Evolutionary conservation across 2,888 invertebrate species (phyloP), one percentile per base, ranked within the genome.

Genomic region (Aspidiotus rigidus): DNA sequence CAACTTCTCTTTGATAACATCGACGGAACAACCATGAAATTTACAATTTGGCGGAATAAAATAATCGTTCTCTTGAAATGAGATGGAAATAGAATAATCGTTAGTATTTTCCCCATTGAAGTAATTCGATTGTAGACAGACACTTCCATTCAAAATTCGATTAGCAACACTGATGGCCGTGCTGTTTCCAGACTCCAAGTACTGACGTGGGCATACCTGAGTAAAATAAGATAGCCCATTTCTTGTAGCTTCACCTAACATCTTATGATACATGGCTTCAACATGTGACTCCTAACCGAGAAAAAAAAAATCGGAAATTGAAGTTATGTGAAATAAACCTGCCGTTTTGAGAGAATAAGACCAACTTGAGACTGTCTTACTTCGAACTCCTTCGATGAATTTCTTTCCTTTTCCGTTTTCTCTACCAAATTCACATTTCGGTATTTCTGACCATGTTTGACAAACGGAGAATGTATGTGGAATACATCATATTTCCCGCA

Each of bases 11-110:
- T 10, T 42, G 7, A 66, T 42, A 11, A 15, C 41, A 16, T 80
- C 80, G 73, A 89, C 81, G 74, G 85, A 82, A 76, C 86, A 85
- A 73, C 86, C 86, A 76, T 79, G 86, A 78, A 87, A 91, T 78
- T 78, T 80, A 72, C 84, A 85, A 59, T 82, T 80, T 69, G 81
- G 77, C 28, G 91, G 92, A 74, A 91, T 83, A 17, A 90, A 76
- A 77, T 41, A 90, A 10, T 71, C 28, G 7, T 59, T 49, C 7
- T 66, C 49, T 17, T 49, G 16, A 17, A 59, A 39, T 7, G 15
- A 17, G n/a, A 44, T 59, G 16, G 39, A 15, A 11, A 66, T 42
- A 7, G 66, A 41, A 9, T 57, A 13, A 10, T 41, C 10, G 28
- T 66, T 59, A 9, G 9, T 2, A 59, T 66, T 66, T n/a, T 49